Percentiles rank a stretch among this genome's conserved stretches.
These are phyloP conservation scores for Holothuria glaberrima DNA, from an alignment of 35 echinoderm and acorn worm genomes.

Conservation along the genomic window DNA sequence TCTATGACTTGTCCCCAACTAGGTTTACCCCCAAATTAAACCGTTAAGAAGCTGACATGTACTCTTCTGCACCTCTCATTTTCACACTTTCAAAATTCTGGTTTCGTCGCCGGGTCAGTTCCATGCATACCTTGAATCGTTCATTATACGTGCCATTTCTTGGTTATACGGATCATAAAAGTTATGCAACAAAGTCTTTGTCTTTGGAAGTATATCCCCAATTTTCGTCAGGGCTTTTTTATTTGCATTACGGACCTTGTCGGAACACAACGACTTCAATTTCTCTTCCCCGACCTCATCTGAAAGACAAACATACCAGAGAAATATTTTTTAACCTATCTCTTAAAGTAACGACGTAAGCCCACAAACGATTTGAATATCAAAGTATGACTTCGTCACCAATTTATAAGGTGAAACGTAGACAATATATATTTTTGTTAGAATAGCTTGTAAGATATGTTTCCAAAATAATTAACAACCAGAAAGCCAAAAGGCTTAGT, in stretches of 20 bases:
- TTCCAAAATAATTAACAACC: too few species aligned
- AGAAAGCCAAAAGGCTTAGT: too few species aligned
- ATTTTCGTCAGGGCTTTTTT: background rate
- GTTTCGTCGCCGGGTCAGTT: too few species aligned
- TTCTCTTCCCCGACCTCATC: background rate
- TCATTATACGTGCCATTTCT: background rate
- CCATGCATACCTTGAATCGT: background rate
- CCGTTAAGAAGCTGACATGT: too few species aligned
- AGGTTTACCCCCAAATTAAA: too few species aligned
- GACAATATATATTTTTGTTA: background rate
- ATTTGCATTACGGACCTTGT: background rate
- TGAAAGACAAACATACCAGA: background rate
- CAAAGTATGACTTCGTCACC: background rate
- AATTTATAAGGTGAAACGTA: background rate
- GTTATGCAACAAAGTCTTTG: background rate
- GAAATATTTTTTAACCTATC: background rate
- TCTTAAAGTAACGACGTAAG: background rate
- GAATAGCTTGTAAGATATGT: too few species aligned
- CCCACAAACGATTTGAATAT: background rate
- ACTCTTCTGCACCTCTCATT: too few species aligned
- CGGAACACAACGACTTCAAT: background rate
- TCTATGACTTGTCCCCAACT: too few species aligned
- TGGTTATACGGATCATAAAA: slow-evolving; percentile 15
- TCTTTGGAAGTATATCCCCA: background rate
- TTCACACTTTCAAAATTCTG: too few species aligned